These are phyloP conservation scores for Ia io DNA, from an alignment of 2,113 vertebrate genomes.

Conservation along the genomic window DNA sequence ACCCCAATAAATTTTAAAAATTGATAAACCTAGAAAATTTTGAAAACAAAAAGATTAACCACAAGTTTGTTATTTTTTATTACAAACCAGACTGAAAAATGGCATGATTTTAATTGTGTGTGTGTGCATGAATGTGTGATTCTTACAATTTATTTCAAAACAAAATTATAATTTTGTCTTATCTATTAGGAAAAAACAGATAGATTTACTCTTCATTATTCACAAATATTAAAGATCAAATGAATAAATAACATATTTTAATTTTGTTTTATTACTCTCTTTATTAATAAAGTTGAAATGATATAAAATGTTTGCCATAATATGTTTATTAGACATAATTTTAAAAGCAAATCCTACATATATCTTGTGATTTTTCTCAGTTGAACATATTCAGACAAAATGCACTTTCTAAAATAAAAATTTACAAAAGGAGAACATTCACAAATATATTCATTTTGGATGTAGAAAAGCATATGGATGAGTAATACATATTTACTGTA, in stretches of 20 bases:
- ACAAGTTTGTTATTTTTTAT: not conserved
- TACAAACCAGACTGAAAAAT: not conserved
- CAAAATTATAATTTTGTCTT: not conserved
- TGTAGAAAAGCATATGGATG: not conserved
- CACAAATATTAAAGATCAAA: not conserved
- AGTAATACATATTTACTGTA: not conserved
- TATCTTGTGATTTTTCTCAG: not conserved
- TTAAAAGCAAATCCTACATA: not conserved
- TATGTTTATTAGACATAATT: not conserved
- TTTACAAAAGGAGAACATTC: not conserved
- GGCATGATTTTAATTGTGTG: not conserved
- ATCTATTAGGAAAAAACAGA: not conserved
- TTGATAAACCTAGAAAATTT: not conserved
- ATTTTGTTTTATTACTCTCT: not conserved
- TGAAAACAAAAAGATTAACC: not conserved
- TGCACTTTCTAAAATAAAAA: not conserved
- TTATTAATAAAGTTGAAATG: not conserved
- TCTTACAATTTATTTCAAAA: not conserved
- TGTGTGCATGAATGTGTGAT: not conserved
- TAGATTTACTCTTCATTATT: not conserved
- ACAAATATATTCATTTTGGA: not conserved
- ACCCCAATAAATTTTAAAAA: not conserved
- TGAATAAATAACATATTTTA: not conserved
- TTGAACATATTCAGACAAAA: not conserved
- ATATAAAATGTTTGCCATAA: not conserved